Evolutionary conservation across 2,888 invertebrate genomes (phyloP), one percentile per base, ranked within the genome.

Genomic region (Drosophila birchii): DNA sequence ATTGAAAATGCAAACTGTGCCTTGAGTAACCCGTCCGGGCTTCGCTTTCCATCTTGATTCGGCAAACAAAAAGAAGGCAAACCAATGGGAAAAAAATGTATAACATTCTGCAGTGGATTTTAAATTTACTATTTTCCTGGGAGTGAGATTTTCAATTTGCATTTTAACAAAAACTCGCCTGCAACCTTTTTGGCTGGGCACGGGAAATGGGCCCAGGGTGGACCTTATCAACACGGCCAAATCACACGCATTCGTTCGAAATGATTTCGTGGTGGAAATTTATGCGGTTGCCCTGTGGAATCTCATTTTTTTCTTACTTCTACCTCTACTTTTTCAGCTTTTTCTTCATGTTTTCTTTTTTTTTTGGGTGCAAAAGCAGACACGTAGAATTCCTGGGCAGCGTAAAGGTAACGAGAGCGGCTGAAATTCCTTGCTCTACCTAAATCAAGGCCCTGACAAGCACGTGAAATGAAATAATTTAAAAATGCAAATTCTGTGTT

Each of bases 381-480:
- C 77, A 78, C 77, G 77, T 77, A 78, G 69, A 64, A 39, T 61
- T 49, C 44, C 38, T 23, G 69, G 62, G 51, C 57, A 49, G 55
- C 54, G 36, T 47, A 61, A 61, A 68, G 67, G 67, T 68, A 68
- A 68, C 68, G 36, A 47, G 73, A 69, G 72, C 47, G 76, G 75
- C 81, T 80, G 74, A 78, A 76, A 53, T 62, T 73, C 62, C 73
- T 70, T 78, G 72, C 47, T 55, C 41, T 77, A 88, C 86, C 86
- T 84, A 86, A 81, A 86, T 88, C 86, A 86, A 78, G 78, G 76
- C 39, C 55, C 85, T 88, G 86, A 86, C 86, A 88, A 80, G 87
- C 72, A 88, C 85, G 89, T 86, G 87, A 88, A 86, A 79, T 78
- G 86, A 86, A 86, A 88, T 88, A 84, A 86, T 86, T 86, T 86